These are phyloP conservation scores for Ylistrum balloti DNA, from an alignment of 1,140 invertebrate genomes.

Conservation along the genomic window DNA sequence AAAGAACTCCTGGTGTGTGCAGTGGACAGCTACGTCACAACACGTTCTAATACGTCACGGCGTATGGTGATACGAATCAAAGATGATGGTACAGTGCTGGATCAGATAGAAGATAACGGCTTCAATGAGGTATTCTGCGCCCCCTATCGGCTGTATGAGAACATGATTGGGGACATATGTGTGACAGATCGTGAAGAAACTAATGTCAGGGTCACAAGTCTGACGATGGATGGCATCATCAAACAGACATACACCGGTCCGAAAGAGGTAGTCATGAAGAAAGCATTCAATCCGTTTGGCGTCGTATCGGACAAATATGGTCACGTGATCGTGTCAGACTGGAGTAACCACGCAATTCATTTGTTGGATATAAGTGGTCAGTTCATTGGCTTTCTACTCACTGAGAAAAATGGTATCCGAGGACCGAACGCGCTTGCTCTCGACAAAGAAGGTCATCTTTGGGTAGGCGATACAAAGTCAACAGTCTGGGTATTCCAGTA, in stretches of 20 bases:
- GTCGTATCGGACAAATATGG: slow-evolving; percentile 65
- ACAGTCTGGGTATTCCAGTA: slow-evolving; percentile 69
- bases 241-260: slow-evolving; percentile 67
- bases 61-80: slow-evolving; percentile 65
- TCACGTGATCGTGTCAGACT: slow-evolving; percentile 65
- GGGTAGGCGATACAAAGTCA: slow-evolving; percentile 70
- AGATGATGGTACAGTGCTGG: slow-evolving; percentile 64
- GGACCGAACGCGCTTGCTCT: slow-evolving; percentile 68
- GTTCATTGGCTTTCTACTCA: slow-evolving; percentile 67
- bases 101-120: slow-evolving; percentile 68
- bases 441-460: slow-evolving; percentile 66
- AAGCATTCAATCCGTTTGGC: slow-evolving; percentile 70
- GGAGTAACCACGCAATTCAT: slow-evolving; percentile 69
- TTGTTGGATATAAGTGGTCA: slow-evolving; percentile 65
- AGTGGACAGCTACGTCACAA: slow-evolving; percentile 70
- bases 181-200: slow-evolving; percentile 68
- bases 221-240: slow-evolving; percentile 62
- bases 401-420: slow-evolving; percentile 67
- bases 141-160: slow-evolving; percentile 66
- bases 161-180: slow-evolving; percentile 63
- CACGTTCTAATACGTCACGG: slow-evolving; percentile 56
- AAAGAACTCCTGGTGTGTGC: slow-evolving; percentile 69
- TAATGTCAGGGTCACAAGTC: slow-evolving; percentile 62
- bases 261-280: slow-evolving; percentile 58
- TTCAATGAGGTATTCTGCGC: slow-evolving; percentile 62